These are phyloP conservation scores for Bellardia bayeri DNA, from an alignment of 2,888 invertebrate species.

Conservation along the genomic window DNA sequence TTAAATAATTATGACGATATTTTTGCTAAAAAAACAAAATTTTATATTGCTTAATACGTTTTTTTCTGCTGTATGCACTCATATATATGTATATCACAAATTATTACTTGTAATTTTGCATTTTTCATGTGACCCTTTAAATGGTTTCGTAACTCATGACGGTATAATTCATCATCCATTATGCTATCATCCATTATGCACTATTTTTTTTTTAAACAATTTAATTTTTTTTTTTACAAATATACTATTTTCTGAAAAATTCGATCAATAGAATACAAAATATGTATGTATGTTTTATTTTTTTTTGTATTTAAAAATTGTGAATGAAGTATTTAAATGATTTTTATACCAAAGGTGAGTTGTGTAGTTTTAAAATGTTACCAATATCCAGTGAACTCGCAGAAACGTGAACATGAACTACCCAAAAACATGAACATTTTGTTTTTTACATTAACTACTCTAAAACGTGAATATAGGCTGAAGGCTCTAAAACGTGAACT, in stretches of 20 bases:
- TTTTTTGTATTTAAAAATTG: constrained; percentile 15
- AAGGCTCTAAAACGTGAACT: too few relatives aligned
- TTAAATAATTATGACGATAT: neutral
- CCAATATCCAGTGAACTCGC: too few relatives aligned
- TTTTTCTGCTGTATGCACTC: neutral
- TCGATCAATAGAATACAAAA: constrained; percentile 15
- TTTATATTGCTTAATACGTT: neutral
- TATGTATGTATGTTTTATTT: neutral
- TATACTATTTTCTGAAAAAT: constrained; percentile 4
- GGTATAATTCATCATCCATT: constrained; percentile 61
- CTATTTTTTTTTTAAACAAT: constrained; percentile 19
- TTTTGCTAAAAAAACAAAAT: constrained; percentile 15
- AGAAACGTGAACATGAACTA: too few relatives aligned
- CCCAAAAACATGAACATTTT: too few relatives aligned
- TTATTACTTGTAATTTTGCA: constrained; percentile 32
- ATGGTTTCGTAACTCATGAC: constrained; percentile 64
- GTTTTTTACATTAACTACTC: too few relatives aligned
- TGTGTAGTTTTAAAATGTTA: constrained; percentile 34
- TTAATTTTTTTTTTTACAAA: neutral
- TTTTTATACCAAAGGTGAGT: constrained; percentile 66
- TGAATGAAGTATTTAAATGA: constrained; percentile 32
- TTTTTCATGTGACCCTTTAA: constrained; percentile 61
- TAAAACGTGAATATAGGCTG: too few relatives aligned
- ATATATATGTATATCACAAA: neutral
- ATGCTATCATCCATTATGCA: constrained; percentile 26